Conservation (phyloP, 2,113 vertebrate species). For the Anhinga rufa region DNA sequence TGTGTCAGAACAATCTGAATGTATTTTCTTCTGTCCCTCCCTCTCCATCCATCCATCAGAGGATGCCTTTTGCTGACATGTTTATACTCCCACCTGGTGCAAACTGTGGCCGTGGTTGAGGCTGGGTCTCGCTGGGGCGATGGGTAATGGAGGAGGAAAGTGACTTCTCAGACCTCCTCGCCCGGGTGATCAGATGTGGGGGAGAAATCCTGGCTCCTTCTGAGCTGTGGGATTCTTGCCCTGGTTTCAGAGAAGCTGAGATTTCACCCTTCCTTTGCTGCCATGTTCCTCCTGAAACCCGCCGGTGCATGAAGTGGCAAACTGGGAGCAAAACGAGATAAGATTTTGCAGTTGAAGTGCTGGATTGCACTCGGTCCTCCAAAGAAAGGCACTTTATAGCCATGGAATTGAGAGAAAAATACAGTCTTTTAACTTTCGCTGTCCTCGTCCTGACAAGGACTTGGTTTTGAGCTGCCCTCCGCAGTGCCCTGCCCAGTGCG, state of each 20-base stretch:
- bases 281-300: neutral
- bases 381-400: neutral
- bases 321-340: neutral
- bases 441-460: rapidly evolving
- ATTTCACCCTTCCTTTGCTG: neutral
- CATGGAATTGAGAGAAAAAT: neutral
- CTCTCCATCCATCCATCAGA: neutral
- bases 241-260: neutral
- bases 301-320: neutral
- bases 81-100: neutral
- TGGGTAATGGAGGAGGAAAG: neutral
- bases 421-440: neutral
- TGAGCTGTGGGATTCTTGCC: neutral
- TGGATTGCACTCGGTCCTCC: rapidly evolving
- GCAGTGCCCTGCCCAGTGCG: neutral
- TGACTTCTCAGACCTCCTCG: rapidly evolving
- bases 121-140: neutral
- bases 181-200: neutral
- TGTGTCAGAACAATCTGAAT: neutral
- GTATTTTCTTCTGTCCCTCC: neutral
- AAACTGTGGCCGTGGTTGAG: neutral
- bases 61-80: neutral
- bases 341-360: neutral
- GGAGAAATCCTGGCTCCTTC: neutral
- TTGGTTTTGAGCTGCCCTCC: neutral